Evolutionary conservation across 2,888 invertebrate species (phyloP).

Genomic region (Nebria salina): DNA sequence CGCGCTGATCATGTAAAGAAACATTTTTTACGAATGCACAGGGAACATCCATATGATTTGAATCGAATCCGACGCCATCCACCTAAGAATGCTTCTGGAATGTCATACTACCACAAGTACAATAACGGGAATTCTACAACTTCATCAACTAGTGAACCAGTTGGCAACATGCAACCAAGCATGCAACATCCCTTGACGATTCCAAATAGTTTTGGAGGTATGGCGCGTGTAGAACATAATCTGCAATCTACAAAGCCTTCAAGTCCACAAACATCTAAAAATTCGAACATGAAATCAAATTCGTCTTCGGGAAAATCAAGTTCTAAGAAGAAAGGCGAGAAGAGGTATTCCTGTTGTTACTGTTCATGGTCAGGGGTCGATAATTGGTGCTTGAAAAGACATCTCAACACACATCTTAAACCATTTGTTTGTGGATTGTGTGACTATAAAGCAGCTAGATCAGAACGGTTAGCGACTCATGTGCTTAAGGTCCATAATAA

Average conservation of each 20-base stretch:
- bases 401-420: slow-evolving; percentile 92
- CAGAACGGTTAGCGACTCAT: slow-evolving; percentile 89
- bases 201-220: slow-evolving; percentile 58
- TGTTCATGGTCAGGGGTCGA: slow-evolving; percentile 94
- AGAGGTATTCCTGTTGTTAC: slow-evolving; percentile 79
- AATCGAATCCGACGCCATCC: slow-evolving; percentile 79
- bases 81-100: slow-evolving; percentile 68
- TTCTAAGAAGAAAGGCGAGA: slow-evolving; percentile 61
- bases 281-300: slow-evolving; percentile 49
- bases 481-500: slow-evolving; percentile 93
- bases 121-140: slow-evolving; percentile 53
- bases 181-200: slow-evolving; percentile 53
- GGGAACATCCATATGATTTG: slow-evolving; percentile 87
- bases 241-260: slow-evolving; percentile 37
- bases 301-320: slow-evolving; percentile 54
- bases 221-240: slow-evolving; percentile 50
- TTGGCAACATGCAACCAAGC: slow-evolving; percentile 48
- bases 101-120: slow-evolving; percentile 63
- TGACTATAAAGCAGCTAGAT: slow-evolving; percentile 93
- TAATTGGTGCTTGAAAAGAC: slow-evolving; percentile 93
- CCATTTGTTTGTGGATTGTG: slow-evolving; percentile 90
- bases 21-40: slow-evolving; percentile 91
- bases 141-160: slow-evolving; percentile 55
- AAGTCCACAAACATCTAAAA: slow-evolving; percentile 32
- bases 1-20: slow-evolving; percentile 95